Conservation (phyloP, 2,888 invertebrate genomes). For the Dicycla oo region DNA sequence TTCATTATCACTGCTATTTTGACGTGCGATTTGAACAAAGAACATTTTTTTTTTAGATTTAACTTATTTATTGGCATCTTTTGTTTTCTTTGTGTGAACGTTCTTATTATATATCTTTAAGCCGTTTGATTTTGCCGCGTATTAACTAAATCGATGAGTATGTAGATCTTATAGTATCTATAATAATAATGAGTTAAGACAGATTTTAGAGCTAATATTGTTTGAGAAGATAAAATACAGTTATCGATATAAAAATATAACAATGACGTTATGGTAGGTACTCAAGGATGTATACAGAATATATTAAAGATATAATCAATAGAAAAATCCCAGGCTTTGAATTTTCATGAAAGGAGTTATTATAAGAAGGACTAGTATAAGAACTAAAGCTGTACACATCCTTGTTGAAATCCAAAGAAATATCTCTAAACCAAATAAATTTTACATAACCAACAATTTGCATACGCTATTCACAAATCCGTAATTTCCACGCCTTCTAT, state of each 20-base stretch:
- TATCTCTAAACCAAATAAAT: conserved; percentile 13
- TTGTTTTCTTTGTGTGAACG: not conserved
- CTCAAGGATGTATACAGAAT: conserved; percentile 35
- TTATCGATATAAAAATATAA: conserved; percentile 67
- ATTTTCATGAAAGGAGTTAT: conserved; percentile 4
- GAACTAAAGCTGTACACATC: conserved; percentile 30
- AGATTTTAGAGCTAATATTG: conserved; percentile 69
- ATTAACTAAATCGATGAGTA: conserved; percentile 64
- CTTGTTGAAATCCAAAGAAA: conserved; percentile 23
- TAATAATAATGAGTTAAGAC: conserved; percentile 69
- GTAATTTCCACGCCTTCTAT: conserved; percentile 16
- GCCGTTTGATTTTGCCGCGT: conserved; percentile 67
- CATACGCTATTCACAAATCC: conserved; percentile 15
- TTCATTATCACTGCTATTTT: conserved; percentile 36
- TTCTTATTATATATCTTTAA: conserved; percentile 36
- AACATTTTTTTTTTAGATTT: not conserved
- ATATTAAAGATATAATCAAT: not conserved
- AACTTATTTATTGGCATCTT: not conserved
- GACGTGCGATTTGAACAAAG: conserved; percentile 4
- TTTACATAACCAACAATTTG: conserved; percentile 30
- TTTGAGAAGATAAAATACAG: conserved; percentile 65
- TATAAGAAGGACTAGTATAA: conserved; percentile 7
- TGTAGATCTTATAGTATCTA: conserved; percentile 66
- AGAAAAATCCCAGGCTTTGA: conserved; percentile 26
- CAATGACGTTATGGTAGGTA: conserved; percentile 42